These are phyloP conservation scores for Trichopoda pennipes DNA, from an alignment of 2,888 invertebrate genomes.

Conservation along the genomic window DNA sequence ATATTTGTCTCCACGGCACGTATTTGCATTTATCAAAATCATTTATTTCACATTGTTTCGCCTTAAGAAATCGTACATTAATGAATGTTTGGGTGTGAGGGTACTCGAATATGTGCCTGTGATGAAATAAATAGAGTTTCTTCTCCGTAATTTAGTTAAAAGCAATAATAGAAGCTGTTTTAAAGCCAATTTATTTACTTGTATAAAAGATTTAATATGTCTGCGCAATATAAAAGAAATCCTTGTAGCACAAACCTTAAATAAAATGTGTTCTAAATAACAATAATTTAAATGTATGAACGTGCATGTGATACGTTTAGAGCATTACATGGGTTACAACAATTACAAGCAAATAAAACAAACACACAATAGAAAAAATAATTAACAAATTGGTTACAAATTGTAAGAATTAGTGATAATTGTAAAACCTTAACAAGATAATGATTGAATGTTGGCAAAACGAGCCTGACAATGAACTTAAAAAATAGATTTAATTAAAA, in stretches of 20 bases:
- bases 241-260: slow-evolving; percentile 33
- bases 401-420: slow-evolving; percentile 66
- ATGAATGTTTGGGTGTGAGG: slow-evolving; percentile 14
- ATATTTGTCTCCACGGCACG: slow-evolving; percentile 60
- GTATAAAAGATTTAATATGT: slow-evolving; percentile 22
- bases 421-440: slow-evolving; percentile 52
- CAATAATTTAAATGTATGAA: slow-evolving; percentile 52
- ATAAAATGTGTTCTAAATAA: slow-evolving; percentile 55
- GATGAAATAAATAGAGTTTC: slow-evolving; percentile 1
- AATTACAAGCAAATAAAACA: slow-evolving; percentile 34
- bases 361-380: slow-evolving; percentile 34
- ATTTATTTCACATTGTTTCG: slow-evolving; percentile 66
- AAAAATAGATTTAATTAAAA: not conserved
- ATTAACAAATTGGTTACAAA: slow-evolving; percentile 60
- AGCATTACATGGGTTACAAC: slow-evolving; percentile 37
- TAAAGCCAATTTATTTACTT: slow-evolving; percentile 41
- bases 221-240: slow-evolving; percentile 14
- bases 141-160: slow-evolving; percentile 61
- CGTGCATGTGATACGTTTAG: slow-evolving; percentile 53
- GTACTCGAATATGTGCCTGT: not conserved
- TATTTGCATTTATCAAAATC: slow-evolving; percentile 69
- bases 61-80: slow-evolving; percentile 41
- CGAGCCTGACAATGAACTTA: not conserved
- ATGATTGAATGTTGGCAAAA: slow-evolving; percentile 19
- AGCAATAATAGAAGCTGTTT: slow-evolving; percentile 54